Base-by-base conservation (phyloP, 2,113 vertebrate species). In the Vidua macroura region DNA sequence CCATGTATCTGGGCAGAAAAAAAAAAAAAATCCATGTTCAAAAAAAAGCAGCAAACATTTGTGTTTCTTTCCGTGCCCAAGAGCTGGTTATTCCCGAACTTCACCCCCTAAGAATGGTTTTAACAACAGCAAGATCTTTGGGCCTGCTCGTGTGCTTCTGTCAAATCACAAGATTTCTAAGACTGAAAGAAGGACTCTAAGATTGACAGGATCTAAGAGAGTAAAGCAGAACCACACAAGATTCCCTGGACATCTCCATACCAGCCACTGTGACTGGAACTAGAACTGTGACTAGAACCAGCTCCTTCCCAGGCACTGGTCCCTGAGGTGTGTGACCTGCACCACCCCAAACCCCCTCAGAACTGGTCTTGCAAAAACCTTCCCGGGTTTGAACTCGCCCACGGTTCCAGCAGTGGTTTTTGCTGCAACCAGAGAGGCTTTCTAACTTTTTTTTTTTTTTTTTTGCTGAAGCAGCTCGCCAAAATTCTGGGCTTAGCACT, bases 401-500 rank as follows among this genome's bases (percentile, higher is more conserved):
- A 2, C 24, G 30, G 64, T 25, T 79, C 87, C 88, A 83, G 72
- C 2, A 0, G 64, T 43, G 90, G 55, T 67, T 94, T 94, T 75
- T 28, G 9, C 68, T 92, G 90, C 68, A 95, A 92, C 83, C 73
- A 88, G 85, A 93, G 82, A 96, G 59, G 25, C 46, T 85, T 79
- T 73, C 55, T 58, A 25, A 43, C 14, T 49, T 35, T 58, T 49
- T 41, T 72, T 60, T 78, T 66, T 37, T 62, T 25, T 64, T 73
- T 66, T 80, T 63, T 53, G 56, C 64, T 53, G 51, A 88, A 93
- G 60, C 2, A 5, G 30, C 86, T 94, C 0, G 8, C 76, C 92
- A 93, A 39, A 95, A 74, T 80, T 59, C 75, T 80, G 72, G 46
- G 68, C 51, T 96, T 96, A 94, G 60, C 91, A 31, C 79, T 62